Conservation (phyloP, 2,113 vertebrate genomes). For the Gavialis gangeticus region DNA sequence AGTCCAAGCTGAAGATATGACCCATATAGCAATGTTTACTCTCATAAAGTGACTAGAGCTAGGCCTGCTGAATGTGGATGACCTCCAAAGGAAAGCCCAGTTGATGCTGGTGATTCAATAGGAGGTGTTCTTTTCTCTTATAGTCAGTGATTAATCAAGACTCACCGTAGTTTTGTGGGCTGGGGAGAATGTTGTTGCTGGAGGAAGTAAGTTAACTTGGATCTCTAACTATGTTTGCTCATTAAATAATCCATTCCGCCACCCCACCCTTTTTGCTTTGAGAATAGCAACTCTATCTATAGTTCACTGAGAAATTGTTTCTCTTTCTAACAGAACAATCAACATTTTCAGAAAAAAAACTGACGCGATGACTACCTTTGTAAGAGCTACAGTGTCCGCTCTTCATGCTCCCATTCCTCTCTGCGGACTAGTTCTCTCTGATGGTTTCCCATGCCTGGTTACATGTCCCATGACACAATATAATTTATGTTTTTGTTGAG, state of each 20-base stretch:
- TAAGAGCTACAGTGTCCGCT: not conserved
- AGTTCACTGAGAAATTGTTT: not conserved
- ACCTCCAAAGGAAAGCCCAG: not conserved
- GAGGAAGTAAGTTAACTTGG: not conserved
- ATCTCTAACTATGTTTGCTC: not conserved
- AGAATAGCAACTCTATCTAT: not conserved
- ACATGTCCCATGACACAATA: too few species aligned
- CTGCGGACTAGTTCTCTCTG: not conserved
- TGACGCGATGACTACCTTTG: not conserved
- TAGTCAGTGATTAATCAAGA: not conserved
- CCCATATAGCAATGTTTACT: not conserved
- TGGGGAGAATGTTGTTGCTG: not conserved
- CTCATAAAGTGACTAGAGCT: not conserved
- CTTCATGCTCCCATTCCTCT: accelerated
- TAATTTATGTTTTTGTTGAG: too few species aligned
- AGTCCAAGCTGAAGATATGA: not conserved
- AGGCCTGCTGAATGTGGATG: not conserved
- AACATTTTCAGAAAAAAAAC: not conserved
- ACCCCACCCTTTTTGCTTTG: not conserved
- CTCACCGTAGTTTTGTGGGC: not conserved
- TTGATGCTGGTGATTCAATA: not conserved
- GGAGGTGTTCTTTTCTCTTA: not conserved
- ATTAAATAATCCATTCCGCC: not conserved
- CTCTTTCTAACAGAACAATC: not conserved
- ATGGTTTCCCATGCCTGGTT: not conserved